Evolutionary conservation across 2,888 invertebrate species (phyloP).

Genomic region (Lochmaea capreae): DNA sequence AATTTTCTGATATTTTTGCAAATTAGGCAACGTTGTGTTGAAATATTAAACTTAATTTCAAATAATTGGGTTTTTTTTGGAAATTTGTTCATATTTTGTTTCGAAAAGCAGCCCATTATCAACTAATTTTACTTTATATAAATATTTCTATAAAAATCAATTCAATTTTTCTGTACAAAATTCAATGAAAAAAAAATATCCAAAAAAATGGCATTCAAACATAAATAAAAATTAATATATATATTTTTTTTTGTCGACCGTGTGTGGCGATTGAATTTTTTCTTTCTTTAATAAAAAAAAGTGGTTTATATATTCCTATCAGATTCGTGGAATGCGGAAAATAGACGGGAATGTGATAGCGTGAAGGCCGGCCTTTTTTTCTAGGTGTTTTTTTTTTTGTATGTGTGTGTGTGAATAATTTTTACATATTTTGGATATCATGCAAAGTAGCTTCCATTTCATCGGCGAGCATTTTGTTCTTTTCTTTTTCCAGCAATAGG

Average conservation of each 20-base stretch:
- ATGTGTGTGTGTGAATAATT: conserved; percentile 8
- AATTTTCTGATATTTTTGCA: neutral
- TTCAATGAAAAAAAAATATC: too few relatives aligned
- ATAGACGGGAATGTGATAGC: conserved; percentile 45
- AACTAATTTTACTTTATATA: too few relatives aligned
- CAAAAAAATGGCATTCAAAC: conserved; percentile 6
- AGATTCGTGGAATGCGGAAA: conserved; percentile 32
- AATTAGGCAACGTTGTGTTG: neutral
- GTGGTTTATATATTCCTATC: conserved; percentile 33
- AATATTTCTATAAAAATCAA: too few relatives aligned
- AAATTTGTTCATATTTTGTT: too few relatives aligned
- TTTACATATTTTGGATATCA: conserved; percentile 99
- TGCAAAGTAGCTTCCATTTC: conserved; percentile 99
- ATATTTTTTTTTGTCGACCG: neutral
- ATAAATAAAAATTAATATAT: neutral
- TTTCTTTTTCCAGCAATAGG: conserved; percentile 92
- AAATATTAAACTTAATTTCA: too few relatives aligned
- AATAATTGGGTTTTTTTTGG: too few relatives aligned
- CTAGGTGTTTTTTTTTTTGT: conserved; percentile 25
- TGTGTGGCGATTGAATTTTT: neutral
- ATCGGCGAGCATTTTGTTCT: conserved; percentile 95
- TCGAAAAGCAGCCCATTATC: too few relatives aligned
- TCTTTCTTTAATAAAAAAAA: conserved; percentile 12
- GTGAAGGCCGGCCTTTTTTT: conserved; percentile 42
- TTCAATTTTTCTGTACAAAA: too few relatives aligned